Evolutionary conservation across 2,113 vertebrate species (phyloP), one percentile per base, ranked within the genome.

Genomic region (Ramphastos sulfuratus): DNA sequence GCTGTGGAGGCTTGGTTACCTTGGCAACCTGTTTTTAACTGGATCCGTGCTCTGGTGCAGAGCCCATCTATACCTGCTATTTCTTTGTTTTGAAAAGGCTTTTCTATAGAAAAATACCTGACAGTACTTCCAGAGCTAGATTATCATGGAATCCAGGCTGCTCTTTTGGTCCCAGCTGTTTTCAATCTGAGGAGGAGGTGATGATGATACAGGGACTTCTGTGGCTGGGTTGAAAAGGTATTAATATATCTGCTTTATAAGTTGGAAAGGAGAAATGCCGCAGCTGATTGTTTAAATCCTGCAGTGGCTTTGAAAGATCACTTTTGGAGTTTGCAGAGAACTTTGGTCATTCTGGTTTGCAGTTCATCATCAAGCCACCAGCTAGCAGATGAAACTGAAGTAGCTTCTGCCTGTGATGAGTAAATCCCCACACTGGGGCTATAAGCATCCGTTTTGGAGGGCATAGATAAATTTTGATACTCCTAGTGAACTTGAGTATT

Each of bases 21-120:
- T 94, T 96, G 96, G 95, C 85, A 97, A 97, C 97, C 59, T 93
- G 95, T 48, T 92, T 94, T 88, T 94, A 92, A 81, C 76, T 93
- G 93, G 69, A 71, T 92, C n/a, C 92, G 72, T 66, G 89, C 89
- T 95, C 78, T 1, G 0, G 76, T 81, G 69, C 88, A 94, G 91
- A 95, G 86, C 92, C 71, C 64, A 35, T 92, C 87, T 96, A 79
- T 95, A 94, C 86, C 92, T 94, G 90, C 84, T 89, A 67, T 61
- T 91, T 50, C 86, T 79, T 92, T 89, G 87, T 94, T 91, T 91
- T 66, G 71, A 90, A 93, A 73, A 0, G 3, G 28, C 82, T 94
- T 35, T 84, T 95, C 83, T 78, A 31, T 74, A 74, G 77, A 79
- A 56, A 71, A 85, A 55, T 76, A 65, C 16, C 42, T 82, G 84